Evolutionary conservation across 2,797 vertebrate genomes (phyloP).

Genomic region (Anisognathus igniventris): DNA sequence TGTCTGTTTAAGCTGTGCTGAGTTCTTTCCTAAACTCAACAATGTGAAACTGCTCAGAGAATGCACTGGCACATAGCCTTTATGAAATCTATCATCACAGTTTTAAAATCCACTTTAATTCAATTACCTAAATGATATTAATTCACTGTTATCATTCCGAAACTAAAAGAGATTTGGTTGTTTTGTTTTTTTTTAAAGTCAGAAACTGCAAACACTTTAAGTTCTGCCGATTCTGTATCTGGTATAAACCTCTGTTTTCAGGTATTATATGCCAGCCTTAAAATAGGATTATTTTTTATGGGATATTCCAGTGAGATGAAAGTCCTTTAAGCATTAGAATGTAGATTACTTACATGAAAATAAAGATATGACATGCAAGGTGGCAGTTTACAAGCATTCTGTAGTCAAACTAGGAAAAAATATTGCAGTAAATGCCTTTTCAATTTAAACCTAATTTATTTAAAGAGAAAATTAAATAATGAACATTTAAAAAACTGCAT

Average conservation of each 20-base stretch:
- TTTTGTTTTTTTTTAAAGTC: not conserved
- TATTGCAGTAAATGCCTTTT: not conserved
- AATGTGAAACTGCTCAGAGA: not conserved
- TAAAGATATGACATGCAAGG: not conserved
- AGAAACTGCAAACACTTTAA: not conserved
- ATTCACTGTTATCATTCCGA: not conserved
- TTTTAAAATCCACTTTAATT: not conserved
- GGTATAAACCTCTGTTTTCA: not conserved
- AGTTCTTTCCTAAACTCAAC: not conserved
- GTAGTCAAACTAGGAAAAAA: not conserved
- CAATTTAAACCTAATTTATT: not conserved
- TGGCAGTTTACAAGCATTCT: not conserved
- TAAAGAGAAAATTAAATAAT: not conserved
- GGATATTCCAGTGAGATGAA: not conserved
- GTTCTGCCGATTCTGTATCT: not conserved
- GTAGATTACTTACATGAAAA: not conserved
- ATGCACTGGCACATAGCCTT: not conserved
- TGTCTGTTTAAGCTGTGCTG: not conserved
- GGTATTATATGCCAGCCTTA: not conserved
- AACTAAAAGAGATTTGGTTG: not conserved
- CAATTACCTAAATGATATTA: not conserved
- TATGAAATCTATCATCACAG: not conserved
- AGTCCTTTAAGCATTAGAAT: not conserved
- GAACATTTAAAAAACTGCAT: not conserved
- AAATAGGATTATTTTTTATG: not conserved